Evolutionary conservation across 2,888 invertebrate species (phyloP), one percentile per base, ranked within the genome.

Genomic region (Marasmarcha lunaedactyla): DNA sequence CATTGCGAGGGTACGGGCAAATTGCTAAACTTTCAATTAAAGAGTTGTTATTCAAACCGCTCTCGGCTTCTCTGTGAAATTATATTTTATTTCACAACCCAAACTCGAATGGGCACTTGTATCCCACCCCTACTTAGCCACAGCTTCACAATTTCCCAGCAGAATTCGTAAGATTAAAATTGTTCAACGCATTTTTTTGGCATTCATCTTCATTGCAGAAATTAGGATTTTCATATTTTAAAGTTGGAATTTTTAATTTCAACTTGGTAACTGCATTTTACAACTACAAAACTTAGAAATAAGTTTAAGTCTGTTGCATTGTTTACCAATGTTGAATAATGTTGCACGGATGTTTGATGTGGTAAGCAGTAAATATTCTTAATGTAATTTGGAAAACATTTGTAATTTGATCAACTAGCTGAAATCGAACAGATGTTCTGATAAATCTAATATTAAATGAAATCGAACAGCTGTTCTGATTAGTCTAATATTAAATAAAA

Each of bases 11-110:
- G 73, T 73, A 73, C 58, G 71, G 74, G 77, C 79, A 81, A 83
- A 83, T 81, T 81, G 79, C 81, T 78, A 78, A 81, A 83, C 81
- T 83, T 83, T 83, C 83, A 78, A 83, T 81, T 81, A 83, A 81
- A 83, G 81, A 83, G 81, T 78, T 81, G 81, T 78, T 83, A 79
- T 74, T 79, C 74, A 74, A 77, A 77, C 81, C 74, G 71, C 79
- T 69, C 60, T 54, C 65, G 56, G 70, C 63, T 69, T 60, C 67
- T 66, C 66, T 58, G 59, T 55, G 68, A 59, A 71, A 77, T 83
- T 77, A 77, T 78, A 70, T 78, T 77, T 77, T 79, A 79, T 79
- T 73, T 69, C 62, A 56, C 65, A 67, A 65, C 60, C 68, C 59
- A 66, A 67, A 62, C 65, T 71, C 69, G 63, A 63, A 70, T 65